Evolutionary conservation across 2,888 invertebrate species (phyloP).

Genomic region (Choreutis nemorana): DNA sequence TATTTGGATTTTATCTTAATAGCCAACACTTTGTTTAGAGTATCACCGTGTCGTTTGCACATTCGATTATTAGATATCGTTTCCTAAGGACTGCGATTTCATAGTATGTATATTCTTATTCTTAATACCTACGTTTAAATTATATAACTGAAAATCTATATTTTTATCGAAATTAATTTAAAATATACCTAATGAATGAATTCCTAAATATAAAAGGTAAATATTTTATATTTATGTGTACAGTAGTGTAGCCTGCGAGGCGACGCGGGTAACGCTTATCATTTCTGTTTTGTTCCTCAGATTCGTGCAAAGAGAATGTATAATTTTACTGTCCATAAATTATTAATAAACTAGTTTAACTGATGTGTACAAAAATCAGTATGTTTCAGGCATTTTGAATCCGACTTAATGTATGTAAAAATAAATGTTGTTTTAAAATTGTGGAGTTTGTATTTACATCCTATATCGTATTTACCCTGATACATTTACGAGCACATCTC

Average conservation of each 20-base stretch:
- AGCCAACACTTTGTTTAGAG: slow-evolving; percentile 28
- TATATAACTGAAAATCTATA: slow-evolving; percentile 45
- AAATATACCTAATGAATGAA: slow-evolving; percentile 56
- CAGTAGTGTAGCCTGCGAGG: slow-evolving; percentile 51
- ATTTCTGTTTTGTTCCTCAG: slow-evolving; percentile 38
- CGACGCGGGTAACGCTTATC: slow-evolving; percentile 48
- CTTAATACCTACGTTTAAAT: slow-evolving; percentile 49
- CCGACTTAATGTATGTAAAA: slow-evolving; percentile 67
- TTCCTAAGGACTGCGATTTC: slow-evolving; percentile 29
- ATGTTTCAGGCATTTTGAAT: slow-evolving; percentile 66
- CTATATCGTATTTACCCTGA: too few species aligned
- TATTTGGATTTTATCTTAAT: slow-evolving; percentile 34
- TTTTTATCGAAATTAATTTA: slow-evolving; percentile 61
- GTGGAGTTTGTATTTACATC: slow-evolving; percentile 45
- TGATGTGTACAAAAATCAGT: slow-evolving; percentile 64
- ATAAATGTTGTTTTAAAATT: slow-evolving; percentile 67
- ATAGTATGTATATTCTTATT: slow-evolving; percentile 22
- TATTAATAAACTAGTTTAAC: slow-evolving; percentile 51
- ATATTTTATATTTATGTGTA: slow-evolving; percentile 60
- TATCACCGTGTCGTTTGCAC: slow-evolving; percentile 21
- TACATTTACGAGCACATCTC: too few species aligned
- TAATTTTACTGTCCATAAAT: slow-evolving; percentile 61
- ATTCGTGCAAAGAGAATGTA: slow-evolving; percentile 43
- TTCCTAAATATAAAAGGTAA: slow-evolving; percentile 55
- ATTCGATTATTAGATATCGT: slow-evolving; percentile 20